Evolutionary conservation across 2,888 invertebrate genomes (phyloP).

Genomic region (Vesta saturnalis): DNA sequence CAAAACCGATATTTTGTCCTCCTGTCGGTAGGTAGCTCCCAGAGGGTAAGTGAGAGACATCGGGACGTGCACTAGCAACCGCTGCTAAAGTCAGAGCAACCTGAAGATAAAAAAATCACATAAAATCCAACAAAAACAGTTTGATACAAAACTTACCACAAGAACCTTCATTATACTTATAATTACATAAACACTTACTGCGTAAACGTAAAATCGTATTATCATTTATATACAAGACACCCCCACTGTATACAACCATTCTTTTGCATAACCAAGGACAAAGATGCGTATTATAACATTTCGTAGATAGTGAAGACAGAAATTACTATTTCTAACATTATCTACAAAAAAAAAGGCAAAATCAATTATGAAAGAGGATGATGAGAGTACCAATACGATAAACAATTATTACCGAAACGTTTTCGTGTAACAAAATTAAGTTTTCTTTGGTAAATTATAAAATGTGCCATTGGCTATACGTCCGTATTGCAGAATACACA

Average conservation of each 20-base stretch:
- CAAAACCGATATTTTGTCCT: not conserved
- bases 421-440: no score
- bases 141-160: not conserved
- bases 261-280: constrained; percentile 23
- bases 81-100: constrained; percentile 3
- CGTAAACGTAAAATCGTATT: not conserved
- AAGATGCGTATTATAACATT: constrained; percentile 19
- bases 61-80: constrained; percentile 22
- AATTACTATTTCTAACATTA: not conserved
- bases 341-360: not conserved
- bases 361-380: no score
- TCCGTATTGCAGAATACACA: no score
- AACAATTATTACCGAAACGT: no score
- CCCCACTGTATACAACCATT: constrained; percentile 30
- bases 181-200: not conserved
- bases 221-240: constrained; percentile 13
- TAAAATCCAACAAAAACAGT: no score
- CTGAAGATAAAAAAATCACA: constrained; percentile 4
- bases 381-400: no score
- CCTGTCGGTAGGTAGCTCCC: constrained; percentile 22
- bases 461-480: no score
- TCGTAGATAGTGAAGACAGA: not conserved
- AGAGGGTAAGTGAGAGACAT: constrained; percentile 27
- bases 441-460: no score
- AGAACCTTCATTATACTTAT: constrained; percentile 2